phyloP scores from a whole-genome alignment of 1,140 invertebrate genomes.

The Bombus cullumanus region DNA sequence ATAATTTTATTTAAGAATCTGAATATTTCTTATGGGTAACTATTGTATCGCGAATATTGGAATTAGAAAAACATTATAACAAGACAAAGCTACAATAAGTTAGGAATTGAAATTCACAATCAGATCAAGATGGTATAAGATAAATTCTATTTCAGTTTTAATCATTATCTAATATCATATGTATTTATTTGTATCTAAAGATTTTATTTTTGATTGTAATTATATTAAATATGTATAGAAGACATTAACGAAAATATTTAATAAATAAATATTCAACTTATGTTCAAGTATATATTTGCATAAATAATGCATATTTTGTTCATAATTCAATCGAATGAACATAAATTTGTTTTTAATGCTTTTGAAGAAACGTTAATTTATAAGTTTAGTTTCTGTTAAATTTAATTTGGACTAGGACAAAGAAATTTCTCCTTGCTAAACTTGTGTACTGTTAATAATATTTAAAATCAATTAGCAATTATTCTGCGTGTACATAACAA shows the following conservation, averaged over 20 bases:
- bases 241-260: background rate
- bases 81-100: background rate
- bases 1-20: background rate
- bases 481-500: constrained; percentile 4
- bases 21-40: background rate
- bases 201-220: background rate
- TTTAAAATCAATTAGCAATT: background rate
- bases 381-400: background rate
- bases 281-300: background rate
- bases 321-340: background rate
- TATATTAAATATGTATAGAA: background rate
- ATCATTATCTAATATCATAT: background rate
- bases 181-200: background rate
- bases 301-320: background rate
- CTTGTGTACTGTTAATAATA: constrained; percentile 4
- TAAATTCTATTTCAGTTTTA: background rate
- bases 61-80: background rate
- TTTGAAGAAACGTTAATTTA: background rate
- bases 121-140: background rate
- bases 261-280: background rate
- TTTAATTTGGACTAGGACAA: background rate
- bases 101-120: background rate
- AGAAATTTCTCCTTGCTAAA: background rate
- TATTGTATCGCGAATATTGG: background rate
- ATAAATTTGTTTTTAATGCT: background rate